Base-by-base conservation (phyloP, 2,113 vertebrate species). In the Columbina picui region DNA sequence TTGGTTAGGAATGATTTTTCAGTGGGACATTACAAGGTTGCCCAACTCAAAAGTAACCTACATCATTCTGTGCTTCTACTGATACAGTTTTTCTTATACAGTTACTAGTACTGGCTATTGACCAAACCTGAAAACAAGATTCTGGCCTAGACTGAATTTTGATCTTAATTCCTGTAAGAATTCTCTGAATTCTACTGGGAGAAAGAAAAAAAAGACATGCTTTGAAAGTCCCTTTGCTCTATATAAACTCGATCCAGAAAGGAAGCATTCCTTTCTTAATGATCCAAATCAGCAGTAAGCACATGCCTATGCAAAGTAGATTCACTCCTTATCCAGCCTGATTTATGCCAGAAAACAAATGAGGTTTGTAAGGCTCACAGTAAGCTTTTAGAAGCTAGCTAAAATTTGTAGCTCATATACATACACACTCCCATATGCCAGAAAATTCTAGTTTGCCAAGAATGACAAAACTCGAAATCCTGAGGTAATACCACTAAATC, bases 341-440 rank as follows among this genome's bases (percentile, higher is more conserved):
- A 73, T 60, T 88, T 77, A 73, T 21, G 38, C 39, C 39, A 94
- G 16, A 76, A 90, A 73, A 52, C 49, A 77, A 34, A 89, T 16
- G 26, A 64, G 25, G 10, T 19, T 39, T 65, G 14, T 10, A 86
- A 76, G 14, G 43, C 12, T 53, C 19, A 69, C 17, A 55, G 12
- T 23, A 69, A 60, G 12, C 6, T 41, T 70, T 38, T 41, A 5
- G 29, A 84, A 79, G 38, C 34, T 32, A 61, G 2, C 8, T 63
- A 68, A n/a, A 89, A 49, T 74, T 18, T 68, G 6, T 41, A 21
- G 21, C 49, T 45, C 25, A 14, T 27, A 7, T 23, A 50, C 23
- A 32, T 19, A 39, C 14, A 53, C 23, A 6, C 1, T 8, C 2
- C 2, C 17, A 0, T 22, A 14, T 10, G 5, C 7, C 11, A 64